Evolutionary conservation across 2,888 invertebrate species (phyloP), one percentile per base, ranked within the genome.

Genomic region (Nesidiocoris tenuis): DNA sequence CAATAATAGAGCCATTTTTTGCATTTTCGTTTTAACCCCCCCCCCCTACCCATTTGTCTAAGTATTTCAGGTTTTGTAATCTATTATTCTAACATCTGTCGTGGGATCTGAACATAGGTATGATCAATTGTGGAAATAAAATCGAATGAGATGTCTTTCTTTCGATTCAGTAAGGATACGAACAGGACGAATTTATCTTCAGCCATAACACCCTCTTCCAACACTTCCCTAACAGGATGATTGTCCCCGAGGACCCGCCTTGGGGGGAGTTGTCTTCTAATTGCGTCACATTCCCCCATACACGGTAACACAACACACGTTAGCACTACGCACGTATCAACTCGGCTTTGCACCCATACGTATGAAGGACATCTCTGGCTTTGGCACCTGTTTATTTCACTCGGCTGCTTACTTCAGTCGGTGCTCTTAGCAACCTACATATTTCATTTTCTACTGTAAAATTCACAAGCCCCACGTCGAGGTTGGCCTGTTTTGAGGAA

Each of bases 231-330:
- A 75, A 75, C 74, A 57, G 74, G 74, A 75, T 75, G 65, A 56
- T 23, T 56, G 25, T 61, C 39, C 74, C 74, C 12, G 39, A 39
- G 39, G 39, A 39, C 39, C 12, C 39, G 39, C 39, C 54, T 25
- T 7, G 66, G 74, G n/a, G n/a, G 74, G 74, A 75, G 65, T 54
- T 59, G 74, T 75, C 74, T 75, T 75, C 74, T 75, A 75, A 75
- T 75, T 75, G 66, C 74, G 74, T 75, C 74, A 75, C 12, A 12
- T 12, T 39, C 39, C 39, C 39, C 39, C 39, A 39, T 39, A 39
- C 39, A 39, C 39, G 39, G 39, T 12, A 39, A 39, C 12, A 39
- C 39, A 3, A 39, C 39, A 39, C 39, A 7, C 39, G 39, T 39
- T 7, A 39, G 5, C 3, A 3, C 39, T 39, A 39, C 39, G 12